These are phyloP conservation scores for Tetrapedia diversipes DNA, from an alignment of 2,888 invertebrate species.

Conservation along the genomic window DNA sequence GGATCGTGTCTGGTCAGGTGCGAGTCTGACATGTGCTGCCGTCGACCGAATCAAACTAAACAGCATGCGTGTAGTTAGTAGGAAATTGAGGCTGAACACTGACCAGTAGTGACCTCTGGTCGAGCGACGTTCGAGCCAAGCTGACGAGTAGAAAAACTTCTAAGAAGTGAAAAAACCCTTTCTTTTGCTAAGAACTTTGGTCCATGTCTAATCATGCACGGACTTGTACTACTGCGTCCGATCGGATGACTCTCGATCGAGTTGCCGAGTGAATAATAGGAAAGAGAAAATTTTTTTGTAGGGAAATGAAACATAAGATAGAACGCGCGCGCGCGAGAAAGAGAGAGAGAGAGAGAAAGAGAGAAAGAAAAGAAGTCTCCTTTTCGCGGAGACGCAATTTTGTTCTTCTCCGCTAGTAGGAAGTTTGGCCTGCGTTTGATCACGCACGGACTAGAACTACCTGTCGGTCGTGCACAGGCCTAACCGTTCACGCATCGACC, in stretches of 20 bases:
- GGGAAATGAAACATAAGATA: too few species aligned
- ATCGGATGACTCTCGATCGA: slow-evolving; percentile 15
- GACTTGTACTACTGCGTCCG: slow-evolving; percentile 41
- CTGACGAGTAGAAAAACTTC: slow-evolving; percentile 42
- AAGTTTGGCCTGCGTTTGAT: slow-evolving; percentile 38
- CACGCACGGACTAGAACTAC: slow-evolving; percentile 37
- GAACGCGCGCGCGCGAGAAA: too few species aligned
- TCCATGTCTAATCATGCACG: slow-evolving; percentile 35
- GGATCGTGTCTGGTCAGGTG: neutral
- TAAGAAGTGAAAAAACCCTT: slow-evolving; percentile 38
- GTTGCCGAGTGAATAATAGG: slow-evolving; percentile 15
- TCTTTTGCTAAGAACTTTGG: slow-evolving; percentile 34
- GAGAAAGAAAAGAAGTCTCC: slow-evolving; percentile 3
- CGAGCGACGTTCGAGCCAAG: slow-evolving; percentile 20
- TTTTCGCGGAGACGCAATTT: slow-evolving; percentile 2
- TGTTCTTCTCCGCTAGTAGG: too few species aligned
- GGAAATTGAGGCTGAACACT: neutral
- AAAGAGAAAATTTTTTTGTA: slow-evolving; percentile 9
- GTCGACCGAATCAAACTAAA: neutral
- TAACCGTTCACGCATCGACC: slow-evolving; percentile 56
- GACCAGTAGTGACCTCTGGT: slow-evolving; percentile 10
- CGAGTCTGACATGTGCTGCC: neutral
- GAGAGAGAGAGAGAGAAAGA: slow-evolving; percentile 3
- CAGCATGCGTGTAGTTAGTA: too few species aligned
- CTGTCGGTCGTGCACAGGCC: slow-evolving; percentile 50